A percentile compares a stretch with the other conserved stretches of the same genome.
Evolutionary conservation across 2,113 vertebrate genomes (phyloP).

Genomic region (Polypterus senegalus): DNA sequence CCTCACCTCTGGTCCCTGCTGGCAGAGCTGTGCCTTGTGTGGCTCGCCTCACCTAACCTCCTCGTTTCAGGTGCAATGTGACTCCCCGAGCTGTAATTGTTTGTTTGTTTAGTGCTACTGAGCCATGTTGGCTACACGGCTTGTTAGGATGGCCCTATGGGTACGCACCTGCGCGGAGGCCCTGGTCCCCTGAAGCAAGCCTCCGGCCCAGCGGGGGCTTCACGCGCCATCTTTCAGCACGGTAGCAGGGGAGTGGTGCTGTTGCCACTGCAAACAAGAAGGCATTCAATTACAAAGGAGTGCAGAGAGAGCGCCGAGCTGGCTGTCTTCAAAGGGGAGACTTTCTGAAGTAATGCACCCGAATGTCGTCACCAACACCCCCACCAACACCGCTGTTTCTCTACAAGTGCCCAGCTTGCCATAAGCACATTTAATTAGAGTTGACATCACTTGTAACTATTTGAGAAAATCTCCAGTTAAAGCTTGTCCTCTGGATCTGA

Average conservation of each 20-base stretch:
- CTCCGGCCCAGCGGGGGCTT: neutral
- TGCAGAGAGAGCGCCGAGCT: neutral
- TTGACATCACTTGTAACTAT: too few species aligned
- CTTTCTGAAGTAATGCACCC: too few species aligned
- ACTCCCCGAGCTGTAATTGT: slow-evolving; percentile 10
- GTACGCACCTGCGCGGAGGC: slow-evolving; percentile 15
- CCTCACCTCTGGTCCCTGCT: neutral
- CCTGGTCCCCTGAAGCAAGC: neutral
- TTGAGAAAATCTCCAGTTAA: too few species aligned
- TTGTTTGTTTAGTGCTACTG: slow-evolving; percentile 18
- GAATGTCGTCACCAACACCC: too few species aligned
- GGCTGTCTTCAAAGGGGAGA: too few species aligned
- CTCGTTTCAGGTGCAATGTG: neutral
- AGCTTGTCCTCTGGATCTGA: too few species aligned
- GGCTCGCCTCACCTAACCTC: slow-evolving; percentile 44
- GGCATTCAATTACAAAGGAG: neutral
- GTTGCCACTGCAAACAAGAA: neutral
- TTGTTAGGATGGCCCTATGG: slow-evolving; percentile 12
- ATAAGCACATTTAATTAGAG: too few species aligned
- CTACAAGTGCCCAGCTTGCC: too few species aligned
- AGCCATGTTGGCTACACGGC: slow-evolving; percentile 14
- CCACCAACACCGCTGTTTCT: too few species aligned
- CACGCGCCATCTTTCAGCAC: neutral
- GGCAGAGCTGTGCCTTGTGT: too few species aligned
- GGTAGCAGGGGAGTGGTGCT: neutral